Percentiles rank a stretch among this genome's conserved stretches.
Evolutionary conservation across 2,797 vertebrate species (phyloP).

Genomic region (Dendrocincla fuliginosa): DNA sequence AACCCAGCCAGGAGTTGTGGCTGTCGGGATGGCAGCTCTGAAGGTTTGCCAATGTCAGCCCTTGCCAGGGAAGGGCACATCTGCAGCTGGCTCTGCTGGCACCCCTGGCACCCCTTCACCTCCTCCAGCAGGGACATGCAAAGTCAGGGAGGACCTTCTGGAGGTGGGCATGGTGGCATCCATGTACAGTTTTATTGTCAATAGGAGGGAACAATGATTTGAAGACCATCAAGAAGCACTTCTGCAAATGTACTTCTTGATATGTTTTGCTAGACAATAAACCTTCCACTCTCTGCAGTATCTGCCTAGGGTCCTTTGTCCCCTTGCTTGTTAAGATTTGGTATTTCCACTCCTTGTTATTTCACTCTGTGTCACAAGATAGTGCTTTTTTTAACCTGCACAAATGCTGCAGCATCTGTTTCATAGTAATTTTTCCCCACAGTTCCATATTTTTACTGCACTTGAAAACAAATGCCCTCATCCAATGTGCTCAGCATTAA

Average conservation of each 20-base stretch:
- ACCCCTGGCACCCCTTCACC: too few relatives aligned
- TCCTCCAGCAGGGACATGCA: background rate
- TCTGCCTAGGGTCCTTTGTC: background rate
- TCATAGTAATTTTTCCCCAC: background rate
- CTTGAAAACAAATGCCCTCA: background rate
- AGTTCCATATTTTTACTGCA: background rate
- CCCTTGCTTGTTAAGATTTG: background rate
- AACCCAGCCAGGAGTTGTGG: background rate
- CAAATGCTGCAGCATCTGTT: background rate
- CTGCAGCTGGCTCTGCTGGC: background rate
- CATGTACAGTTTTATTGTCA: background rate
- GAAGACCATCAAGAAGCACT: background rate
- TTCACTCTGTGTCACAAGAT: background rate
- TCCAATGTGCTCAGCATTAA: background rate
- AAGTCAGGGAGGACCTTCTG: background rate
- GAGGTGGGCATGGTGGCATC: fast-evolving
- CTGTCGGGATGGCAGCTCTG: background rate
- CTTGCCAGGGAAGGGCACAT: fast-evolving
- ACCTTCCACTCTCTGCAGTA: background rate
- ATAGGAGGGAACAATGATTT: background rate
- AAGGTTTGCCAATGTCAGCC: background rate
- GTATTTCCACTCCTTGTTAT: background rate
- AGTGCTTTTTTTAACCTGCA: background rate
- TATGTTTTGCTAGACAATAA: background rate
- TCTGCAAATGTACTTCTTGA: background rate